These are phyloP conservation scores for Napeogenes inachia DNA, from an alignment of 2,888 invertebrate species.

Conservation along the genomic window DNA sequence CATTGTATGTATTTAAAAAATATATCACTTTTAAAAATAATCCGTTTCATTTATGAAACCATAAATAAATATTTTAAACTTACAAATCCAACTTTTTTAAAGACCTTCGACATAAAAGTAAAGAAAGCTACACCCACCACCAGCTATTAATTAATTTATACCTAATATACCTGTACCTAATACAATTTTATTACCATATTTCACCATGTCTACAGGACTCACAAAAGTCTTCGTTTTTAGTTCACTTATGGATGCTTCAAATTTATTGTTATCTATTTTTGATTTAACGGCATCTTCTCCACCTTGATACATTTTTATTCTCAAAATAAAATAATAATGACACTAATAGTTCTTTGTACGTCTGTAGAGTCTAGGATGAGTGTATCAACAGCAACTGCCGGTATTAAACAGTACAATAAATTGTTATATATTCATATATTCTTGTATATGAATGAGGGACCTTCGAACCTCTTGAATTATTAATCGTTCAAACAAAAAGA, in stretches of 20 bases:
- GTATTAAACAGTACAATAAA: conserved; percentile 1
- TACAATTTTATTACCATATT: conserved; percentile 51
- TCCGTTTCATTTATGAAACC: too few relatives aligned
- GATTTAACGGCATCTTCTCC: conserved; percentile 38
- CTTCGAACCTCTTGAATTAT: conserved; percentile 65
- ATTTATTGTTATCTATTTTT: conserved; percentile 55
- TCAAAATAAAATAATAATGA: neutral
- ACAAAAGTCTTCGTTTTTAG: conserved; percentile 63
- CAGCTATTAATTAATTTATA: too few relatives aligned
- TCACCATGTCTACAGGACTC: conserved; percentile 55
- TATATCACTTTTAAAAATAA: too few relatives aligned
- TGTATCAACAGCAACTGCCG: conserved; percentile 1
- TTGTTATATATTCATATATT: conserved; percentile 31
- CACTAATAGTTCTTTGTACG: neutral
- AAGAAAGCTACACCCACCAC: too few relatives aligned
- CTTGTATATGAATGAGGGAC: conserved; percentile 53
- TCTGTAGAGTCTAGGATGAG: neutral
- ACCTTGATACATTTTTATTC: conserved; percentile 55
- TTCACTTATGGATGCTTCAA: conserved; percentile 67
- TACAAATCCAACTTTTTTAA: too few relatives aligned
- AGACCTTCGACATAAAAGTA: too few relatives aligned
- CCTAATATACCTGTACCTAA: neutral
- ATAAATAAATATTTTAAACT: too few relatives aligned
- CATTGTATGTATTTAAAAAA: too few relatives aligned
- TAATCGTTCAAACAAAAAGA: conserved; percentile 44